phyloP scores from a whole-genome alignment of 2,113 vertebrate genomes.

The Seriola dumerili region DNA sequence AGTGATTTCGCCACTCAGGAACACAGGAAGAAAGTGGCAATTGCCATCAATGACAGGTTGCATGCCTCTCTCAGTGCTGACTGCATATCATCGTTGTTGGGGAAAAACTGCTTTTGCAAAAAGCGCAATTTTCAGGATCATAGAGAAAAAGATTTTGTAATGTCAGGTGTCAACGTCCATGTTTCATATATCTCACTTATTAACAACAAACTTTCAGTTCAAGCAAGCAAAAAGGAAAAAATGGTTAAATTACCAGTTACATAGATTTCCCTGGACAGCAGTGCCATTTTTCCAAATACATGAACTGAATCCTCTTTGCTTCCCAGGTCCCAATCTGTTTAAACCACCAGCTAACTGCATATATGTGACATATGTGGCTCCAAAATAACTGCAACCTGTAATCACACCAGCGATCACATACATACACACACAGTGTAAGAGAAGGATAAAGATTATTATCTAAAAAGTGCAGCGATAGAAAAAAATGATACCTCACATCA shows the following conservation, averaged over 20 bases:
- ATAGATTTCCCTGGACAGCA: constrained; percentile 17
- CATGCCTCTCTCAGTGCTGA: constrained; percentile 42
- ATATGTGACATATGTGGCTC: not conserved
- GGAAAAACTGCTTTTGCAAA: constrained; percentile 45
- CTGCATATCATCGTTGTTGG: constrained; percentile 41
- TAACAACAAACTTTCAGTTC: constrained; percentile 43
- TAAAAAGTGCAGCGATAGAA: not conserved
- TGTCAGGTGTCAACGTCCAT: constrained; percentile 23
- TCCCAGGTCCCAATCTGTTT: not conserved
- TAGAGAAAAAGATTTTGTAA: constrained; percentile 18
- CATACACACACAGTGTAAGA: not conserved
- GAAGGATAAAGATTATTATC: not conserved
- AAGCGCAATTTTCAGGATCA: constrained; percentile 38
- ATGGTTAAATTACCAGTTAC: constrained; percentile 17
- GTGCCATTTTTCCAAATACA: constrained; percentile 30
- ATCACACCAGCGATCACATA: constrained; percentile 2
- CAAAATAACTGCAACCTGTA: not conserved
- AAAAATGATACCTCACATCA: not conserved
- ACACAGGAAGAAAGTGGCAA: constrained; percentile 61
- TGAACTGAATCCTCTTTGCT: not conserved
- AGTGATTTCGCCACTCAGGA: constrained; percentile 72
- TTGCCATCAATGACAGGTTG: constrained; percentile 70
- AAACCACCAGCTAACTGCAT: not conserved
- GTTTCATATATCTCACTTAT: constrained; percentile 22
- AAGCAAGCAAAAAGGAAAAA: not conserved